Conservation (phyloP, 2,888 invertebrate species). For the Omphaloscelis lunosa region DNA sequence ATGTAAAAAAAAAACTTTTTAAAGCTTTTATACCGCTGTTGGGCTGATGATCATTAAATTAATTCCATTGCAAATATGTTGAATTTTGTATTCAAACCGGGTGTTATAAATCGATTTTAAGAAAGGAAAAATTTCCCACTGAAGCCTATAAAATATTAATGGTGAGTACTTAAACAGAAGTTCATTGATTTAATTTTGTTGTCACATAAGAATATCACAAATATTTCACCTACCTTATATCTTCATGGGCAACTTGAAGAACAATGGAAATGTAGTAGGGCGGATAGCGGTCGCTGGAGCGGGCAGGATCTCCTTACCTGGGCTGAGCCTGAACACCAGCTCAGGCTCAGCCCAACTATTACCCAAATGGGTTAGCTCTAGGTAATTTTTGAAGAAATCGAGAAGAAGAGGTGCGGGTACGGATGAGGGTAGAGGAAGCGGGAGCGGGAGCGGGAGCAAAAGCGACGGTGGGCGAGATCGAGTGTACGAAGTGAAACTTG, state of each 20-base stretch:
- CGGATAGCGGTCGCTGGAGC: neutral
- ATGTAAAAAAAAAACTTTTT: neutral
- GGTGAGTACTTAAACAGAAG: neutral
- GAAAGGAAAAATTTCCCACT: neutral
- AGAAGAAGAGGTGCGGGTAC: neutral
- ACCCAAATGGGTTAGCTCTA: neutral
- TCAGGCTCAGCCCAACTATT: slow-evolving; percentile 14
- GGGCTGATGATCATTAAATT: neutral
- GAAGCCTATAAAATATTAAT: neutral
- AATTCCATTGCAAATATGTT: too few relatives aligned
- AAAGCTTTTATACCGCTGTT: neutral
- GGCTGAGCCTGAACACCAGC: neutral
- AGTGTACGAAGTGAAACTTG: neutral
- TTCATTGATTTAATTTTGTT: neutral
- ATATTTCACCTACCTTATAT: slow-evolving; percentile 4
- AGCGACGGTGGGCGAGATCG: neutral
- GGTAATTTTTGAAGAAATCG: neutral
- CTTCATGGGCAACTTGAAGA: neutral
- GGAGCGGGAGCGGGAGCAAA: neutral
- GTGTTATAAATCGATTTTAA: neutral
- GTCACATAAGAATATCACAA: neutral
- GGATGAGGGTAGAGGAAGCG: neutral
- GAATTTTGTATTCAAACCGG: neutral
- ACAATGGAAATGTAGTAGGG: neutral
- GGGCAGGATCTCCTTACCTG: neutral